phyloP scores from a whole-genome alignment of 2,888 invertebrate genomes.

The Rapana venosa region DNA sequence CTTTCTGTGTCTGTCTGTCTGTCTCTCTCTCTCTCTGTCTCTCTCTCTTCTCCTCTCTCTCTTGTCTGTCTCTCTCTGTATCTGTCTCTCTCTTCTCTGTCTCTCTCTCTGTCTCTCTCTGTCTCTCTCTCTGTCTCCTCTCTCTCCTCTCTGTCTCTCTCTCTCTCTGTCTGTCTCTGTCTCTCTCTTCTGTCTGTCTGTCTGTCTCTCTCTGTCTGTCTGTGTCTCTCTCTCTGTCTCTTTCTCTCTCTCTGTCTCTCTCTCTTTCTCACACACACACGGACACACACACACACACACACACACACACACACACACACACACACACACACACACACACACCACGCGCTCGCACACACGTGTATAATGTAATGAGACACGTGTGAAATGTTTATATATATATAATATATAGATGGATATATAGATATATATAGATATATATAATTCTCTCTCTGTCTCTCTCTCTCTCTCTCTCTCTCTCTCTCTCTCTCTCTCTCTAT shows the following conservation, averaged over 20 bases:
- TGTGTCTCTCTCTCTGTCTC: background rate
- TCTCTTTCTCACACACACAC: background rate
- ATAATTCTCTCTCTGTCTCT: background rate
- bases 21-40: background rate
- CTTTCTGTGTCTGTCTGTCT: background rate
- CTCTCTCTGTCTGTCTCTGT: background rate
- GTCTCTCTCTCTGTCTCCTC: slow-evolving; percentile 5
- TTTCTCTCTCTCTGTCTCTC: background rate
- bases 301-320: too few species aligned
- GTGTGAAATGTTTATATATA: background rate
- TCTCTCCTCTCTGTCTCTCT: background rate
- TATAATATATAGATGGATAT: background rate
- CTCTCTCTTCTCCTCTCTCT: background rate
- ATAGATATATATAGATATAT: background rate
- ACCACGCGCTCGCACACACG: too few species aligned
- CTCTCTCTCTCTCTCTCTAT: background rate
- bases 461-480: background rate
- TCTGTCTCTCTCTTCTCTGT: background rate
- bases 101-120: slow-evolving; percentile 10
- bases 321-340: too few species aligned
- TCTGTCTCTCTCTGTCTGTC: background rate
- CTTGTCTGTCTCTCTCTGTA: background rate
- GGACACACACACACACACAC: too few species aligned
- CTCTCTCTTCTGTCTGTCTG: background rate
- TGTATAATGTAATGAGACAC: too few species aligned